Conservation (phyloP, 2,797 vertebrate genomes). For the Neoniphon sammara region DNA sequence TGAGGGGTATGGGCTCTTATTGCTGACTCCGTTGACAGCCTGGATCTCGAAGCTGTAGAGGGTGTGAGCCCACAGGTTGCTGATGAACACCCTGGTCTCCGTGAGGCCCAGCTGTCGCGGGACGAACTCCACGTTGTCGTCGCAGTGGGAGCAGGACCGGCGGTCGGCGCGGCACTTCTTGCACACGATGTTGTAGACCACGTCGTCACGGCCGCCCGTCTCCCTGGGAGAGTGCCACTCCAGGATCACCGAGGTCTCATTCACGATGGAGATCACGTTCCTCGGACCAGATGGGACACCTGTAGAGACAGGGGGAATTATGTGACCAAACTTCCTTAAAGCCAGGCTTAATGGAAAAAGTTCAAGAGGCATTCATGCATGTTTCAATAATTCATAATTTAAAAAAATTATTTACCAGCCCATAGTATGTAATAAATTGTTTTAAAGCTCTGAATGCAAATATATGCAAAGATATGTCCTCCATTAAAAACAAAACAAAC, state of each 20-base stretch:
- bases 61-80: conserved; percentile 95
- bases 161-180: conserved; percentile 94
- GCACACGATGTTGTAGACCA: conserved; percentile 98
- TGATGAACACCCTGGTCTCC: conserved; percentile 94
- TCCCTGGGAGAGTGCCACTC: conserved; percentile 97
- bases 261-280: conserved; percentile 97
- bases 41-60: conserved; percentile 98
- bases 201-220: conserved; percentile 91
- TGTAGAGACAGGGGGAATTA: conserved; percentile 57
- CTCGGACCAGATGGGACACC: conserved; percentile 95
- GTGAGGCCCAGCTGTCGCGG: conserved; percentile 94
- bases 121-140: conserved; percentile 96
- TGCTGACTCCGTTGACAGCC: conserved; percentile 95
- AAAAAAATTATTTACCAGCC: too few relatives aligned
- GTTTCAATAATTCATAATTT: conserved; percentile 2
- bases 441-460: too few relatives aligned
- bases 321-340: not conserved
- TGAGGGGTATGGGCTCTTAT: conserved; percentile 94
- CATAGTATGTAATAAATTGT: too few relatives aligned
- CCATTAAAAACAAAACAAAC: not conserved
- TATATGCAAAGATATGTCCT: too few relatives aligned
- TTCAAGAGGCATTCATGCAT: not conserved
- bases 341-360: not conserved
- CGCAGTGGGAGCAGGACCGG: conserved; percentile 93
- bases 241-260: conserved; percentile 96